phyloP scores from a whole-genome alignment of 2,797 vertebrate genomes.

The Enteromius radiatus region DNA sequence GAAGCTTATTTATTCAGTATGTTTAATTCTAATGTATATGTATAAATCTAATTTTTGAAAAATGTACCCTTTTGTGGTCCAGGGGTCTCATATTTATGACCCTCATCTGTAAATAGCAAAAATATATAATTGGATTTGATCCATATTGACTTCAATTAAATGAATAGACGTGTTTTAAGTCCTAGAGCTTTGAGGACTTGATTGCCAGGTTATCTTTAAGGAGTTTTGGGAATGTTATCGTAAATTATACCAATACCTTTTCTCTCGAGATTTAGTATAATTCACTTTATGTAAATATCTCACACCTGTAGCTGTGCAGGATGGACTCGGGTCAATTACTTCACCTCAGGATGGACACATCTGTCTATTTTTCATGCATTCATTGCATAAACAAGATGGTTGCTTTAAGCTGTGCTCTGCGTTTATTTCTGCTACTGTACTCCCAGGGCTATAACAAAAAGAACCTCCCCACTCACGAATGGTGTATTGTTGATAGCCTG shows the following conservation, averaged over 20 bases:
- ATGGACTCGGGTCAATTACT: not conserved
- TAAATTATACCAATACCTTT: not conserved
- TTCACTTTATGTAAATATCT: not conserved
- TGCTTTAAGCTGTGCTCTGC: not conserved
- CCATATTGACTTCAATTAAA: not conserved
- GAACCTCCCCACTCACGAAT: slow-evolving; percentile 15
- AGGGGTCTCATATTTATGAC: not conserved
- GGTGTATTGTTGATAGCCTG: slow-evolving; percentile 45
- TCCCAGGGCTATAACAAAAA: slow-evolving; percentile 34
- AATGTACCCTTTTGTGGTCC: too few relatives aligned
- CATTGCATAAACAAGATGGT: not conserved
- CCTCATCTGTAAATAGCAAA: not conserved
- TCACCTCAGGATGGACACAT: slow-evolving; percentile 17
- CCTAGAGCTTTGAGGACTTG: not conserved
- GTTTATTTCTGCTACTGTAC: slow-evolving; percentile 31
- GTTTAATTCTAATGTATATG: too few relatives aligned
- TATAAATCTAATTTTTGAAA: too few relatives aligned
- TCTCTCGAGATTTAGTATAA: not conserved
- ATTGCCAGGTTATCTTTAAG: not conserved
- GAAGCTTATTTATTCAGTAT: too few relatives aligned
- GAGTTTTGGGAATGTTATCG: too few relatives aligned
- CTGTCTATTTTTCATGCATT: slow-evolving; percentile 10
- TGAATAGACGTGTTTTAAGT: not conserved
- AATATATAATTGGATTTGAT: not conserved
- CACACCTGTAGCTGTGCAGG: slow-evolving; percentile 4